Evolutionary conservation across 2,113 vertebrate species (phyloP).

Genomic region (Zosterops lateralis): DNA sequence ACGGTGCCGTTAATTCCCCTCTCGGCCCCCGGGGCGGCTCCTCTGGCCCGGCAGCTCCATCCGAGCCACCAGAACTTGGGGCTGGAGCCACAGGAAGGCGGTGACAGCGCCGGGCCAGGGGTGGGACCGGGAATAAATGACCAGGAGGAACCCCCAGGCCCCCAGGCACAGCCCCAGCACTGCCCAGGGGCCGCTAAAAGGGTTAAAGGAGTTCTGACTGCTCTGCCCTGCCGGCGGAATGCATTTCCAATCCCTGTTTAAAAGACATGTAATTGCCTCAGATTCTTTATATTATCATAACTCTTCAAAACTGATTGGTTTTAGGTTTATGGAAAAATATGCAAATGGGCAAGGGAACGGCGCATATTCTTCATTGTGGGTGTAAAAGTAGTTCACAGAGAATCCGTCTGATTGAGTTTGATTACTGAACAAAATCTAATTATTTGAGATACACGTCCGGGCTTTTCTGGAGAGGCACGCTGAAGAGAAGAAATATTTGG

Average conservation of each 20-base stretch:
- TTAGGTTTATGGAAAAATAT: conserved; percentile 84
- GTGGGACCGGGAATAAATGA: neutral
- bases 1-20: neutral
- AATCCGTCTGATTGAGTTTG: conserved; percentile 75
- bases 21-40: fast-evolving
- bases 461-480: conserved; percentile 63
- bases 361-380: conserved; percentile 67
- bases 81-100: fast-evolving
- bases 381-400: conserved; percentile 72
- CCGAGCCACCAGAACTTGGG: fast-evolving
- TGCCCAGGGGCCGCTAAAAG: conserved; percentile 26
- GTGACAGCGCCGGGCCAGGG: neutral
- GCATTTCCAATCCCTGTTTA: conserved; percentile 74
- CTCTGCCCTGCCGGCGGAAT: conserved; percentile 46
- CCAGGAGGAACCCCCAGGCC: neutral
- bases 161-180: neutral
- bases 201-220: conserved; percentile 73
- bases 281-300: conserved; percentile 83
- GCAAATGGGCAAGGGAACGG: conserved; percentile 66
- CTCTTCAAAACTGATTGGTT: conserved; percentile 84
- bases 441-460: conserved; percentile 65
- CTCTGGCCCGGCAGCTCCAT: neutral
- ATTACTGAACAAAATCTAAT: conserved; percentile 79
- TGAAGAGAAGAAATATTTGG: conserved; percentile 58
- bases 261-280: conserved; percentile 78